These are phyloP conservation scores for Geophilus truncorum DNA, from an alignment of 2,888 invertebrate genomes.

Conservation along the genomic window DNA sequence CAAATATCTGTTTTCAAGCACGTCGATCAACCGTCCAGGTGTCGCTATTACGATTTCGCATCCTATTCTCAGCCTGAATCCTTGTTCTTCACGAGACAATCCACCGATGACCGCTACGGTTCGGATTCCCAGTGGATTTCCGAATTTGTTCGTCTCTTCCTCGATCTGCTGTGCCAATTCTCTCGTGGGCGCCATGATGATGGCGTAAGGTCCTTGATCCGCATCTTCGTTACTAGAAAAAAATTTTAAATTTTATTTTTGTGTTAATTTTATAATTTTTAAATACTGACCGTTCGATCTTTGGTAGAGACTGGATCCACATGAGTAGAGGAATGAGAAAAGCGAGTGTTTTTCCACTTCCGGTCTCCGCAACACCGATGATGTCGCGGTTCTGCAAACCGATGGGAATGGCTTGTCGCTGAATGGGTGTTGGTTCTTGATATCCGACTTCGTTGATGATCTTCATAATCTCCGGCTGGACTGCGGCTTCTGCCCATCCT, in stretches of 20 bases:
- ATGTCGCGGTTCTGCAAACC: slow-evolving; percentile 91
- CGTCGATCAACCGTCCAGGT: slow-evolving; percentile 99
- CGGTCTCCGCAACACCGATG: slow-evolving; percentile 98
- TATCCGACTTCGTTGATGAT: slow-evolving; percentile 93
- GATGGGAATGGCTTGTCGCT: slow-evolving; percentile 93
- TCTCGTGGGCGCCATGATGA: slow-evolving; percentile 97
- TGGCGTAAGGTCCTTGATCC: slow-evolving; percentile 53
- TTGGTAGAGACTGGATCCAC: too few species aligned
- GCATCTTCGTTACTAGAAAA: too few species aligned
- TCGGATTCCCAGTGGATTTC: slow-evolving; percentile 75
- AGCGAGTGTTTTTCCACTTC: slow-evolving; percentile 96
- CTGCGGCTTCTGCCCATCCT: slow-evolving; percentile 87
- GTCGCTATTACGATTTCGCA: slow-evolving; percentile 99
- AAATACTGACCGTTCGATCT: too few species aligned
- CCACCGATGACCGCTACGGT: slow-evolving; percentile 98
- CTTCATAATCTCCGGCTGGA: slow-evolving; percentile 83
- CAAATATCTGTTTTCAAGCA: slow-evolving; percentile 91
- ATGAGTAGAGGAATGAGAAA: slow-evolving; percentile 93
- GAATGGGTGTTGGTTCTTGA: slow-evolving; percentile 97
- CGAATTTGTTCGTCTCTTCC: slow-evolving; percentile 89
- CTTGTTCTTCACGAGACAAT: slow-evolving; percentile 92
- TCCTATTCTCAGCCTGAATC: slow-evolving; percentile 91
- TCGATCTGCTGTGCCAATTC: slow-evolving; percentile 99
- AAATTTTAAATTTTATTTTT: too few species aligned
- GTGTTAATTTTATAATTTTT: too few species aligned